Conservation (phyloP, 2,113 vertebrate species). For the Aramus guarauna region DNA sequence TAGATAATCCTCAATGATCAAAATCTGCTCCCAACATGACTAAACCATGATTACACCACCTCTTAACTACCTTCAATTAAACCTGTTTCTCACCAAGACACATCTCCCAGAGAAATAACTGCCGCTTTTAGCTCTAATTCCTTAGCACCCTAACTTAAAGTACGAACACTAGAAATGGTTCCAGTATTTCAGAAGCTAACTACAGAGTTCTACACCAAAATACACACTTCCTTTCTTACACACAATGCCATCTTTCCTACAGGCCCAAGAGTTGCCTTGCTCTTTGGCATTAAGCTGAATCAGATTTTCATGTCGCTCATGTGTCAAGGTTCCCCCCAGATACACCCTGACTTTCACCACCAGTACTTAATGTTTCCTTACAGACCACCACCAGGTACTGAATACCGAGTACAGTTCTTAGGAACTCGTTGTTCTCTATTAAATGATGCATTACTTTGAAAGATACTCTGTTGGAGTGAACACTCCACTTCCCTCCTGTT, state of each 20-base stretch:
- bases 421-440: background rate
- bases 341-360: background rate
- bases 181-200: background rate
- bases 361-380: background rate
- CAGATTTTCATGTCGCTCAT: background rate
- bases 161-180: background rate
- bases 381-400: background rate
- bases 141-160: background rate
- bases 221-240: background rate
- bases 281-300: background rate
- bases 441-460: background rate
- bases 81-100: background rate
- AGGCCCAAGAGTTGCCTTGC: background rate
- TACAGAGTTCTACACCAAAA: background rate
- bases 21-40: background rate
- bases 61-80: background rate
- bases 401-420: background rate
- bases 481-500: background rate
- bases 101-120: background rate
- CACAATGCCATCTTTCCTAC: background rate
- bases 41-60: background rate
- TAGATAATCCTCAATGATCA: background rate
- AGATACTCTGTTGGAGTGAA: background rate
- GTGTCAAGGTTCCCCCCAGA: background rate
- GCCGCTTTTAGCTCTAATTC: background rate